phyloP scores from a whole-genome alignment of 1,140 invertebrate species.

The Solenopsis invicta region DNA sequence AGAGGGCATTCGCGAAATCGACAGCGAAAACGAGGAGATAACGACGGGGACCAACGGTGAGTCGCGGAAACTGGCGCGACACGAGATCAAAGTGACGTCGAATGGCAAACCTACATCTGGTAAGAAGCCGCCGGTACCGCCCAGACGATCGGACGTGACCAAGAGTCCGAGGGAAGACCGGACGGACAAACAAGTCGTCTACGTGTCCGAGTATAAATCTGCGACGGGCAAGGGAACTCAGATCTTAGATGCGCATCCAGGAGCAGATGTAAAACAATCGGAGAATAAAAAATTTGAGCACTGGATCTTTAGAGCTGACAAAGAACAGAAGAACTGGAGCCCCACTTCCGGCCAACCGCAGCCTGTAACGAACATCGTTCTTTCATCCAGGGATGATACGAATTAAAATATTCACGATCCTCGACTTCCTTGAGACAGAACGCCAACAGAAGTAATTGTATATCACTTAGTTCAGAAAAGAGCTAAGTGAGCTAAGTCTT shows the following conservation, averaged over 20 bases:
- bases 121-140: constrained; percentile 85
- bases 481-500: too few species aligned
- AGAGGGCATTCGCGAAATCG: constrained; percentile 72
- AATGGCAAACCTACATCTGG: constrained; percentile 82
- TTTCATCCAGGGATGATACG: constrained; percentile 79
- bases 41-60: constrained; percentile 71
- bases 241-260: constrained; percentile 32
- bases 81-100: constrained; percentile 79
- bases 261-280: constrained; percentile 62
- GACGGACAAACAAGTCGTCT: constrained; percentile 83
- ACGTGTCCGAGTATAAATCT: constrained; percentile 84
- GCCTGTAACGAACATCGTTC: constrained; percentile 81
- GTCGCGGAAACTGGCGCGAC: constrained; percentile 68
- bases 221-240: constrained; percentile 20
- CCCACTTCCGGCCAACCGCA: constrained; percentile 80
- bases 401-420: neutral
- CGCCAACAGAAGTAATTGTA: neutral
- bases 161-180: constrained; percentile 75
- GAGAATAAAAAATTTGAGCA: constrained; percentile 79
- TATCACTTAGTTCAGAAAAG: neutral
- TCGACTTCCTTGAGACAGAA: neutral
- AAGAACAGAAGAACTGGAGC: constrained; percentile 80
- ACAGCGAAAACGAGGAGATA: constrained; percentile 75
- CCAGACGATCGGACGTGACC: constrained; percentile 80
- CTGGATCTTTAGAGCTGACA: constrained; percentile 80